A percentile compares a stretch with the other conserved stretches of the same genome.
phyloP scores from a whole-genome alignment of 2,797 vertebrate genomes.

The Megalops cyprinoides region DNA sequence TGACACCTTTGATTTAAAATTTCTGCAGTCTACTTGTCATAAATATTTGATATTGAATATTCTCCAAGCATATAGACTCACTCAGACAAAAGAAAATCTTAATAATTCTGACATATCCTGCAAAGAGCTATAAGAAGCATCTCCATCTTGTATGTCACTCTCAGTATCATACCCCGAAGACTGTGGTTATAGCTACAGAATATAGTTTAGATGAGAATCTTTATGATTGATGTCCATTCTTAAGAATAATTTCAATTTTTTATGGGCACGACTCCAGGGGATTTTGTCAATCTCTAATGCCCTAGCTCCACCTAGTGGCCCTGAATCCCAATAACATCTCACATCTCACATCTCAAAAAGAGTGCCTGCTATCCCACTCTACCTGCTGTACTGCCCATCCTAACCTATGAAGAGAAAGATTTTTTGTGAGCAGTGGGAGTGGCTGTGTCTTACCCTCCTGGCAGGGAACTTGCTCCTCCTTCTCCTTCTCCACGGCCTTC shows the following conservation, averaged over 20 bases:
- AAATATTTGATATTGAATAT: too few relatives aligned
- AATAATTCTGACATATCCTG: neutral
- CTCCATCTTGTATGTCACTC: neutral
- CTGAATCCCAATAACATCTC: slow-evolving; percentile 30
- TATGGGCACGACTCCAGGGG: neutral
- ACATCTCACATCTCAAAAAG: neutral
- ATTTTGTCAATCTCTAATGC: slow-evolving; percentile 34
- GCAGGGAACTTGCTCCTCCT: slow-evolving; percentile 31
- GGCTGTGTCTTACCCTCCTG: slow-evolving; percentile 52
- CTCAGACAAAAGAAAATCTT: neutral
- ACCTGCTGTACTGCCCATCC: neutral
- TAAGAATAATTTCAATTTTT: neutral
- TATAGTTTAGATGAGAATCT: neutral
- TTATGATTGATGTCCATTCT: neutral
- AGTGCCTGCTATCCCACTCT: neutral
- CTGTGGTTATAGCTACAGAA: too few relatives aligned
- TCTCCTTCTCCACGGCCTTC: slow-evolving; percentile 70
- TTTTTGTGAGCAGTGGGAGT: neutral
- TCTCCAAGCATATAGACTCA: neutral
- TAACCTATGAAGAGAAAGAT: neutral
- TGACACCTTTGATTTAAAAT: too few relatives aligned
- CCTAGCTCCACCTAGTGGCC: slow-evolving; percentile 69
- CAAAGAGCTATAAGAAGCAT: neutral
- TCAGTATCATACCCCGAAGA: neutral
- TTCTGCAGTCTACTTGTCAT: too few relatives aligned